These are phyloP conservation scores for Ruditapes philippinarum DNA, from an alignment of 1,140 invertebrate species.

Conservation along the genomic window DNA sequence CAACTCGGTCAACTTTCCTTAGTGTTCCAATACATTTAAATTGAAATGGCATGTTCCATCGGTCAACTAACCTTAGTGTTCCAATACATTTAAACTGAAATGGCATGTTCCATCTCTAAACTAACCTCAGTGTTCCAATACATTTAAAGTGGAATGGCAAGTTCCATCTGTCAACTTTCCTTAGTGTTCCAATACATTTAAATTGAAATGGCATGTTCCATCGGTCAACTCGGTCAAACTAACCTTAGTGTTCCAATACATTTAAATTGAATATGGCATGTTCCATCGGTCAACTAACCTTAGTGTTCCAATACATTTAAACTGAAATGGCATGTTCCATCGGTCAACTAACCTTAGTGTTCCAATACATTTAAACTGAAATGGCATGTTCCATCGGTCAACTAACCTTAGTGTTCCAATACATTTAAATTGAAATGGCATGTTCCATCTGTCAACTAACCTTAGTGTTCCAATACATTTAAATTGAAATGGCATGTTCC, in stretches of 20 bases:
- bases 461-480: no score
- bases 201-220: conserved; percentile 85
- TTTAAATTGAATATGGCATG: no score
- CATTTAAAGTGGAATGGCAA: no score
- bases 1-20: no score
- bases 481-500: no score
- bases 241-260: no score
- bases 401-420: conserved; percentile 82
- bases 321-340: background rate
- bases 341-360: conserved; percentile 77
- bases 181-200: conserved; percentile 84
- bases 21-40: background rate
- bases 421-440: conserved; percentile 85
- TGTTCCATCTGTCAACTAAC: conserved; percentile 82
- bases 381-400: conserved; percentile 83
- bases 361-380: conserved; percentile 84
- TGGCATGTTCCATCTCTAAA: no score
- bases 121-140: no score
- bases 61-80: no score
- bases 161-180: conserved; percentile 67
- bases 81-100: no score
- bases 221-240: conserved; percentile 72
- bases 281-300: no score
- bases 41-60: conserved; percentile 75
- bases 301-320: no score